These are phyloP conservation scores for Watsonalla binaria DNA, from an alignment of 2,888 invertebrate genomes.

Conservation along the genomic window DNA sequence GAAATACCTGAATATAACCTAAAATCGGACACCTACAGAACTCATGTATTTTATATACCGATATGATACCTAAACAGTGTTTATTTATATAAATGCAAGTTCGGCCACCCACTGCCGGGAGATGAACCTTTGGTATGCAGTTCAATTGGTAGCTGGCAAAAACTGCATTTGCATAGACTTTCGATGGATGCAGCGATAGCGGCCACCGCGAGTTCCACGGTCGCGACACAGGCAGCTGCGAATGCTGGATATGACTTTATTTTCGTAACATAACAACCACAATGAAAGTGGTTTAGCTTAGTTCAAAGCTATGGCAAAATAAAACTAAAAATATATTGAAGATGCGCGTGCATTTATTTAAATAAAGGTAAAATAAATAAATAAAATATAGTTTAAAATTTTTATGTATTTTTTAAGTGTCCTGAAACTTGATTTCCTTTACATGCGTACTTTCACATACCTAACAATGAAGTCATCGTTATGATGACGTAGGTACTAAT, in stretches of 20 bases:
- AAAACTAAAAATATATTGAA: too few relatives aligned
- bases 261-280: constrained; percentile 9
- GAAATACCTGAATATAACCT: too few relatives aligned
- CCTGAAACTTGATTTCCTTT: too few relatives aligned
- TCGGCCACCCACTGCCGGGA: constrained; percentile 58
- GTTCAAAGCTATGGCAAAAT: not conserved
- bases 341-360: too few relatives aligned
- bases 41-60: too few relatives aligned
- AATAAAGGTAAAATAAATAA: too few relatives aligned
- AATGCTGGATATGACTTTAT: constrained; percentile 27
- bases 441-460: too few relatives aligned
- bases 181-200: constrained; percentile 65
- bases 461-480: too few relatives aligned
- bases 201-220: constrained; percentile 43
- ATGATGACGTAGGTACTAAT: too few relatives aligned
- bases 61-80: constrained; percentile 7
- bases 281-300: constrained; percentile 1
- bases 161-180: constrained; percentile 75
- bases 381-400: too few relatives aligned
- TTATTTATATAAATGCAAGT: constrained; percentile 12
- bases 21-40: too few relatives aligned
- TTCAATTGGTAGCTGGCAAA: constrained; percentile 73
- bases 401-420: too few relatives aligned
- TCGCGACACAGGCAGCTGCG: constrained; percentile 23
- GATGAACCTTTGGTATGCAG: constrained; percentile 48